Conservation (phyloP, 2,888 invertebrate genomes). For the Drosophila kuntzei region DNA sequence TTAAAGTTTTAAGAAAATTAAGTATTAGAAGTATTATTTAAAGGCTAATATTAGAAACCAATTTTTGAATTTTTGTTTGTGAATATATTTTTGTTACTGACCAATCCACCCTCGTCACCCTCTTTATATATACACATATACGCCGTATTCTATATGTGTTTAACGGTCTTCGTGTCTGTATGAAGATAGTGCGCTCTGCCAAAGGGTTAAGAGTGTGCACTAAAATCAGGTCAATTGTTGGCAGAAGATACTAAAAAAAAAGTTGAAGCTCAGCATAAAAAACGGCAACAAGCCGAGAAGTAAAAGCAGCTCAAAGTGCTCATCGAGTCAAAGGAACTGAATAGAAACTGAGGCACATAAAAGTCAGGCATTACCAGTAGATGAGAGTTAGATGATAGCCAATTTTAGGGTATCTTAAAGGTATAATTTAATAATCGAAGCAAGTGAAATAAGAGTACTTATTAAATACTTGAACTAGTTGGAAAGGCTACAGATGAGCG, state of each 20-base stretch:
- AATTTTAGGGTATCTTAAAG: slow-evolving; percentile 1
- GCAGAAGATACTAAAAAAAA: slow-evolving; percentile 58
- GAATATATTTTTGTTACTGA: background rate
- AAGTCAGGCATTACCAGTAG: slow-evolving; percentile 15
- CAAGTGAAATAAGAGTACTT: background rate
- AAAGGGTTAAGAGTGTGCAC: slow-evolving; percentile 76
- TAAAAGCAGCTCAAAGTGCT: slow-evolving; percentile 16
- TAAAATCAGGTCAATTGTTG: slow-evolving; percentile 80
- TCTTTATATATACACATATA: slow-evolving; percentile 1
- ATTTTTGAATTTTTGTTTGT: too few species aligned
- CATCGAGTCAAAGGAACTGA: slow-evolving; percentile 23
- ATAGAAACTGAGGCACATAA: slow-evolving; percentile 32
- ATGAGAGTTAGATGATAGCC: slow-evolving; percentile 9
- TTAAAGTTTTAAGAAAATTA: too few species aligned
- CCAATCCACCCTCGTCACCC: slow-evolving; percentile 29
- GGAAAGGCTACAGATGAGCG: background rate
- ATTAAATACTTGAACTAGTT: background rate
- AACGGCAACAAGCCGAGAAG: slow-evolving; percentile 23
- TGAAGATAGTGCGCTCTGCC: slow-evolving; percentile 40
- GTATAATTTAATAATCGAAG: slow-evolving; percentile 22
- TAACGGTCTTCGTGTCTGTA: slow-evolving; percentile 33
- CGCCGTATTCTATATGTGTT: slow-evolving; percentile 6
- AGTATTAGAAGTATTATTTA: too few species aligned
- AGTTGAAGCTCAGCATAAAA: slow-evolving; percentile 53
- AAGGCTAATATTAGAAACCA: too few species aligned